Evolutionary conservation across 2,888 invertebrate genomes (phyloP).

Genomic region (Parnassius apollo): DNA sequence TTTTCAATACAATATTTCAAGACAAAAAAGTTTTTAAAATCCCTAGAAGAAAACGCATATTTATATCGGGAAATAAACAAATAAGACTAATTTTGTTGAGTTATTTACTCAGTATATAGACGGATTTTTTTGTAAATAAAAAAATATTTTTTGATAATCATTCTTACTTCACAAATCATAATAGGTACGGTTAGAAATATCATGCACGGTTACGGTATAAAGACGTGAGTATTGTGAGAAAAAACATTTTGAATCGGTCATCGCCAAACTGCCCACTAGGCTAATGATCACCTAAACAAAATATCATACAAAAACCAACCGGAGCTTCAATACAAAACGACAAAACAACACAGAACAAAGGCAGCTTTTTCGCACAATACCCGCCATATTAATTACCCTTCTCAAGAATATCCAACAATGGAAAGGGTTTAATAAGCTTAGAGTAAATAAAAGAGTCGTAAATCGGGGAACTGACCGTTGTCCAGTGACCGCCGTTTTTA

Average conservation of each 20-base stretch:
- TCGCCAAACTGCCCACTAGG: conserved; percentile 68
- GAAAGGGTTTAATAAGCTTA: conserved; percentile 77
- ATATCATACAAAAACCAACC: conserved; percentile 52
- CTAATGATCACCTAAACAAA: conserved; percentile 74
- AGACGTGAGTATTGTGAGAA: conserved; percentile 58
- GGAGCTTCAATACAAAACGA: conserved; percentile 51
- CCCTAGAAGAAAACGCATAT: too few species aligned
- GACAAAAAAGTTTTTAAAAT: too few species aligned
- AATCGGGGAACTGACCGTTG: conserved; percentile 65
- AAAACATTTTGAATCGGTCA: conserved; percentile 57
- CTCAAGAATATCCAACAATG: conserved; percentile 58
- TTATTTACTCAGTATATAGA: too few species aligned
- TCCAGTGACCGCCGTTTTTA: conserved; percentile 48
- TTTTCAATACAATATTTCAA: too few species aligned
- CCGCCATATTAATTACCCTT: conserved; percentile 76
- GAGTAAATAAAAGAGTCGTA: conserved; percentile 72
- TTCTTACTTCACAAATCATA: too few species aligned
- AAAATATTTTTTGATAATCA: too few species aligned
- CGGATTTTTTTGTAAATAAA: too few species aligned
- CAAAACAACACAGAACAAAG: conserved; percentile 66
- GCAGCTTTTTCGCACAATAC: conserved; percentile 69
- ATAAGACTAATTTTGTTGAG: too few species aligned
- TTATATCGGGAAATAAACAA: too few species aligned
- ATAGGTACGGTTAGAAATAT: conserved; percentile 30
- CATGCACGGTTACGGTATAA: conserved; percentile 48